Evolutionary conservation across 2,888 invertebrate genomes (phyloP).

Genomic region (Baronia brevicornis): DNA sequence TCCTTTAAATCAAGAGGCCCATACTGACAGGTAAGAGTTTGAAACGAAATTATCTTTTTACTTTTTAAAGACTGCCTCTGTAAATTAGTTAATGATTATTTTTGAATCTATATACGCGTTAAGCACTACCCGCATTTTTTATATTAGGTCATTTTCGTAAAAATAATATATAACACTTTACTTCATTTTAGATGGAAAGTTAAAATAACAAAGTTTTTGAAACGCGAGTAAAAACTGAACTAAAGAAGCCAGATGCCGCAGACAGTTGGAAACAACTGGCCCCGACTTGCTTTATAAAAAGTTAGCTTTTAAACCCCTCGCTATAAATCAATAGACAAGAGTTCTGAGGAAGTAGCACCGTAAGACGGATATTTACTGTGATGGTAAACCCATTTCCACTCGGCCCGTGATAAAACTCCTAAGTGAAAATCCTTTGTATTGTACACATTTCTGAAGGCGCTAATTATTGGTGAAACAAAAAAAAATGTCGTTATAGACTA

Average conservation of each 20-base stretch:
- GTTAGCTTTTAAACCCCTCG: constrained; percentile 64
- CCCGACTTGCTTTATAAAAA: constrained; percentile 63
- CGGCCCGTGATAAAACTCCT: constrained; percentile 49
- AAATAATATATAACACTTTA: constrained; percentile 19
- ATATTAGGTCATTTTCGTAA: constrained; percentile 7
- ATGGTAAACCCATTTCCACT: constrained; percentile 44
- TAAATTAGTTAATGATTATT: no score
- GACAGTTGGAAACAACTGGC: constrained; percentile 71
- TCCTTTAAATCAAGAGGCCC: no score
- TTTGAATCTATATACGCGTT: constrained; percentile 9
- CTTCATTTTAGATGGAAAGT: constrained; percentile 45
- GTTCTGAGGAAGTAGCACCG: constrained; percentile 58
- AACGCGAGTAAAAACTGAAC: constrained; percentile 56
- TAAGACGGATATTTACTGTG: constrained; percentile 62
- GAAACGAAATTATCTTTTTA: no score
- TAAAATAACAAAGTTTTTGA: constrained; percentile 60
- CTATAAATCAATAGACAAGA: constrained; percentile 68
- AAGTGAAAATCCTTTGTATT: constrained; percentile 50
- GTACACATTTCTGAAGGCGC: constrained; percentile 39
- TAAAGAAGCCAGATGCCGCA: constrained; percentile 67
- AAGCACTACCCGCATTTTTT: constrained; percentile 11
- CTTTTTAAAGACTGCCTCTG: no score
- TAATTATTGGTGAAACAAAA: constrained; percentile 32
- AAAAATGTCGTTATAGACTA: constrained; percentile 9
- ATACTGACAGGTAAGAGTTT: no score